These are phyloP conservation scores for Temnothorax ravouxi DNA, from an alignment of 2,888 invertebrate species.

Conservation along the genomic window DNA sequence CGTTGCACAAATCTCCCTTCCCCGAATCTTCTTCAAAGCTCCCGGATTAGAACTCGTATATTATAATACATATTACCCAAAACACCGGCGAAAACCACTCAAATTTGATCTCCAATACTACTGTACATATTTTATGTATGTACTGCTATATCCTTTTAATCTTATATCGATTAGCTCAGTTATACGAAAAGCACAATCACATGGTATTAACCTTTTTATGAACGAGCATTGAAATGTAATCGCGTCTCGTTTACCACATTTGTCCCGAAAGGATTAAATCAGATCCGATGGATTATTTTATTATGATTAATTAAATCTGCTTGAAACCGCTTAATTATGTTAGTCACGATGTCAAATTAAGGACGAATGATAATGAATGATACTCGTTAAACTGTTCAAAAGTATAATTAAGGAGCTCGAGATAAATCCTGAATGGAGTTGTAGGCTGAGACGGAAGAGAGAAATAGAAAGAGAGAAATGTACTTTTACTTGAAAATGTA, in stretches of 20 bases:
- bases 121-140: neutral
- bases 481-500: no score
- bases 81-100: neutral
- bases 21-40: neutral
- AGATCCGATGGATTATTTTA: neutral
- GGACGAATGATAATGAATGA: neutral
- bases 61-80: neutral
- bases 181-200: neutral
- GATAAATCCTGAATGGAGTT: neutral
- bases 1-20: neutral
- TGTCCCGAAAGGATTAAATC: neutral
- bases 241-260: neutral
- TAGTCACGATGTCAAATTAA: neutral
- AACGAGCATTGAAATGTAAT: neutral
- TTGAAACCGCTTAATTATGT: neutral
- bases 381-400: neutral
- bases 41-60: neutral
- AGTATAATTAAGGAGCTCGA: neutral
- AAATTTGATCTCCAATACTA: conserved; percentile 14
- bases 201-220: neutral
- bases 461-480: neutral
- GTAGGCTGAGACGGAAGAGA: neutral
- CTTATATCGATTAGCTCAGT: conserved; percentile 2
- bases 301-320: neutral
- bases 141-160: neutral